Evolutionary conservation across 1,140 invertebrate genomes (phyloP).

Genomic region (Drosophila bocki): DNA sequence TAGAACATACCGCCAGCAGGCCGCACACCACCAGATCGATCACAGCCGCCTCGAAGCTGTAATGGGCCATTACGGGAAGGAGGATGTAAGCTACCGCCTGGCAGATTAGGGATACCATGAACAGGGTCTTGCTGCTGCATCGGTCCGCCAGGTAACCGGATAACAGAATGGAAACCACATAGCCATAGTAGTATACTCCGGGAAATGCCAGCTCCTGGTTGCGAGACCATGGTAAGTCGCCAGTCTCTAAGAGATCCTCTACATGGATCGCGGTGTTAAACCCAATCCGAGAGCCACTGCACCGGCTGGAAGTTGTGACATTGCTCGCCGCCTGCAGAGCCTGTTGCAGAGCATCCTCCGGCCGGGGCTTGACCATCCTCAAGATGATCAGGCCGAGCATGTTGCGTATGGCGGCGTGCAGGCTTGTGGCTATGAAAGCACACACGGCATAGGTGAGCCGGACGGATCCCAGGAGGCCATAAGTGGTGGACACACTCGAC

Average conservation of each 20-base stretch:
- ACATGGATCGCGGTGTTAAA: not conserved
- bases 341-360: conserved; percentile 25
- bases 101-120: conserved; percentile 58
- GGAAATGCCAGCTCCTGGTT: conserved; percentile 64
- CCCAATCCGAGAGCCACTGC: conserved; percentile 8
- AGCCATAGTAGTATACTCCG: conserved; percentile 74
- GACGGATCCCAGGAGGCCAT: conserved; percentile 50
- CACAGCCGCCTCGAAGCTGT: conserved; percentile 49
- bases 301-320: not conserved
- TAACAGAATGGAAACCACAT: conserved; percentile 59
- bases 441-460: conserved; percentile 72
- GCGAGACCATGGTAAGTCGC: conserved; percentile 67
- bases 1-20: conserved; percentile 53
- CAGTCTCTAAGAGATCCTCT: conserved; percentile 41
- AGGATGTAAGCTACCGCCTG: conserved; percentile 55
- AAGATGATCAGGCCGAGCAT: conserved; percentile 73
- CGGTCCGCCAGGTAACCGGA: conserved; percentile 68
- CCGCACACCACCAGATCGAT: conserved; percentile 57
- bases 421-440: conserved; percentile 61
- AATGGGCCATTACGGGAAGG: conserved; percentile 60
- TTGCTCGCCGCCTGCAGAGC: conserved; percentile 7
- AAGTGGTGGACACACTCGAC: not conserved
- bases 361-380: conserved; percentile 65
- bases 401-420: conserved; percentile 69
- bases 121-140: conserved; percentile 72